Percentiles rank a stretch among this genome's conserved stretches.
These are phyloP conservation scores for Pollenia griseotomentosa DNA, from an alignment of 2,888 invertebrate genomes.

Conservation along the genomic window DNA sequence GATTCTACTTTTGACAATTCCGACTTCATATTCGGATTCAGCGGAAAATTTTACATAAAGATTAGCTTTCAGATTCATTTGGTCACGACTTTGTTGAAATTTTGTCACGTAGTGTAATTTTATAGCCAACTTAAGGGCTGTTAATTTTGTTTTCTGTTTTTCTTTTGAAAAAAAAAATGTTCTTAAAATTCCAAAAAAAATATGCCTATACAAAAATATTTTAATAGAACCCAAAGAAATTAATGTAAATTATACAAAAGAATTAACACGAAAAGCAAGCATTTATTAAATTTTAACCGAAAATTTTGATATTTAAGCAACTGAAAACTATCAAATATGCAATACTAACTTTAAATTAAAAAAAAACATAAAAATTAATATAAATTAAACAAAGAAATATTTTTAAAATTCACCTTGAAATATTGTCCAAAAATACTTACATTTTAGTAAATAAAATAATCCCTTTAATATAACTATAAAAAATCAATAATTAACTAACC, in stretches of 20 bases:
- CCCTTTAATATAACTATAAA: slow-evolving; percentile 60
- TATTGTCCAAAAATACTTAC: slow-evolving; percentile 31
- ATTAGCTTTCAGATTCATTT: too few species aligned
- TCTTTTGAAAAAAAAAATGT: not conserved
- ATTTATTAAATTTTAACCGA: slow-evolving; percentile 52
- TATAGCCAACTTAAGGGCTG: not conserved
- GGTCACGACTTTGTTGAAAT: too few species aligned
- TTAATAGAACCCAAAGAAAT: not conserved
- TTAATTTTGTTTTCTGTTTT: not conserved
- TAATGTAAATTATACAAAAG: slow-evolving; percentile 40
- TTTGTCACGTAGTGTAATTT: not conserved
- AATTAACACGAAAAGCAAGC: slow-evolving; percentile 16
- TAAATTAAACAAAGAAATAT: slow-evolving; percentile 30
- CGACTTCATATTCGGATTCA: too few species aligned
- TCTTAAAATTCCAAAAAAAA: not conserved
- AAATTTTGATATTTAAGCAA: slow-evolving; percentile 22
- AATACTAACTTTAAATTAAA: slow-evolving; percentile 61
- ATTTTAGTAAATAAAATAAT: slow-evolving; percentile 50
- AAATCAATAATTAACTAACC: slow-evolving; percentile 72
- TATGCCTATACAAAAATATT: not conserved
- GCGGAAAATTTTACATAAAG: too few species aligned
- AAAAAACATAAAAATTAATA: slow-evolving; percentile 11
- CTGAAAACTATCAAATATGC: slow-evolving; percentile 43
- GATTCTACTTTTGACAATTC: too few species aligned
- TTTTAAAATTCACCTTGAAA: slow-evolving; percentile 46